Percentiles rank a stretch among this genome's conserved stretches.
Evolutionary conservation across 2,888 invertebrate species (phyloP).

Genomic region (Polia nebulosa): DNA sequence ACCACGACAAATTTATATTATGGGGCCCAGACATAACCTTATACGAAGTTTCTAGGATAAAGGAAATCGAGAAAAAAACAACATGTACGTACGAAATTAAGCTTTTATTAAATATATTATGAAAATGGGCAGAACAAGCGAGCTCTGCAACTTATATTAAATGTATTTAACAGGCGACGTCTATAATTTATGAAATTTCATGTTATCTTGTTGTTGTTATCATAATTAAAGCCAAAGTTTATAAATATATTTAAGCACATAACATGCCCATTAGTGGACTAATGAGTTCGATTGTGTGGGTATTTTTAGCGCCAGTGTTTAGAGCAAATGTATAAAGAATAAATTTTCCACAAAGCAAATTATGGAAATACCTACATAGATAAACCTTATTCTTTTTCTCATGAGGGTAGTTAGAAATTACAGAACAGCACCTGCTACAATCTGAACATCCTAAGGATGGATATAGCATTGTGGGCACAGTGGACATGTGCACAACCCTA

Average conservation of each 20-base stretch:
- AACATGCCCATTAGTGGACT: slow-evolving; percentile 22
- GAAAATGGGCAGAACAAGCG: neutral
- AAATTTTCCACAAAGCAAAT: neutral
- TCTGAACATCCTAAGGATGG: too few relatives aligned
- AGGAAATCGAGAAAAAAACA: slow-evolving; percentile 90
- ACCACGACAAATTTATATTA: slow-evolving; percentile 95
- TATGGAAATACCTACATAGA: too few relatives aligned
- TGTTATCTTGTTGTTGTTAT: slow-evolving; percentile 46
- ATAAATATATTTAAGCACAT: slow-evolving; percentile 13
- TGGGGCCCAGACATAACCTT: slow-evolving; percentile 97
- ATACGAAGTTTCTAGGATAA: slow-evolving; percentile 94
- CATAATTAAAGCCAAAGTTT: slow-evolving; percentile 12
- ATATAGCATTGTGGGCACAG: too few relatives aligned
- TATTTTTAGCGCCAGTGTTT: neutral
- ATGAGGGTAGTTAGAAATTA: too few relatives aligned
- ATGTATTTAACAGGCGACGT: neutral
- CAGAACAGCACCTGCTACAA: neutral
- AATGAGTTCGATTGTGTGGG: slow-evolving; percentile 8
- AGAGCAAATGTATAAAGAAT: neutral
- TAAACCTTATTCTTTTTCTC: neutral
- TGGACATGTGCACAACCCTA: too few relatives aligned
- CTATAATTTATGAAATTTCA: neutral
- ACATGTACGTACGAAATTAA: slow-evolving; percentile 74
- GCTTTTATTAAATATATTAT: neutral
- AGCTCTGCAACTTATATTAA: neutral